phyloP scores from a whole-genome alignment of 2,113 vertebrate genomes.

The Oceanodroma tethys region DNA sequence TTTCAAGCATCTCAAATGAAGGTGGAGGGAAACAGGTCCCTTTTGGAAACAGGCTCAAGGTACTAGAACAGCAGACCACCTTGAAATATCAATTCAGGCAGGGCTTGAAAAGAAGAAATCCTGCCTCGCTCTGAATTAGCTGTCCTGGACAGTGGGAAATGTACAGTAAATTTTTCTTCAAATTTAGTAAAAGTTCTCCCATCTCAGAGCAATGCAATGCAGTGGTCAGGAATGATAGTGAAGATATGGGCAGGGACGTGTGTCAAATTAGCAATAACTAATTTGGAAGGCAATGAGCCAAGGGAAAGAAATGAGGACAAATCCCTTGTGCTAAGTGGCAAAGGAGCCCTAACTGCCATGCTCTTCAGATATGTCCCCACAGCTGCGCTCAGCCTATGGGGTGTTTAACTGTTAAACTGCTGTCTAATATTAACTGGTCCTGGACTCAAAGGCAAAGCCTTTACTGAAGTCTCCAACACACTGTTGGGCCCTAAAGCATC shows the following conservation, averaged over 20 bases:
- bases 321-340: background rate
- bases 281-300: background rate
- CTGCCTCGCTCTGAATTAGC: background rate
- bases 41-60: background rate
- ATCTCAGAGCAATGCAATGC: background rate
- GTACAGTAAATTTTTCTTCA: background rate
- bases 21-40: background rate
- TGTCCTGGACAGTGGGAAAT: background rate
- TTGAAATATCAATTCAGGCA: background rate
- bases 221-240: background rate
- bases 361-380: background rate
- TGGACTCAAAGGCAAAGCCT: background rate
- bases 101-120: background rate
- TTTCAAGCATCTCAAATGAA: background rate
- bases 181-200: background rate
- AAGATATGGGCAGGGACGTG: rapidly evolving
- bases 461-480: background rate
- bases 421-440: background rate
- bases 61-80: background rate
- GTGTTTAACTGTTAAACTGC: background rate
- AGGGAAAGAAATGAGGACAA: background rate
- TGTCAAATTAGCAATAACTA: background rate
- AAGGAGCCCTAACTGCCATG: background rate
- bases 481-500: background rate
- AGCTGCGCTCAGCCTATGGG: background rate